Conservation (phyloP, 2,888 invertebrate genomes). For the Sarcophaga subvicina region DNA sequence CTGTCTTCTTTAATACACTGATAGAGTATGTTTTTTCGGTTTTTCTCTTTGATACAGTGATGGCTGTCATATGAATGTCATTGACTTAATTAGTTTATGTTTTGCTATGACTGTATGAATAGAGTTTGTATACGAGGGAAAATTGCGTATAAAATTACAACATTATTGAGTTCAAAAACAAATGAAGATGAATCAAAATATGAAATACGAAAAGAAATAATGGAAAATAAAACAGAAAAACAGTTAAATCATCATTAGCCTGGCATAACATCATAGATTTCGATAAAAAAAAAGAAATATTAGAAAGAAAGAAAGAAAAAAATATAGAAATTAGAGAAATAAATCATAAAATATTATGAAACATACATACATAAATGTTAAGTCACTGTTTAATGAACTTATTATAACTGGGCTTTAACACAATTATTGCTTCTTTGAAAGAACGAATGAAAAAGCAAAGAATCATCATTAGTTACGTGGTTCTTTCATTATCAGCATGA, state of each 20-base stretch:
- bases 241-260: slow-evolving; percentile 19
- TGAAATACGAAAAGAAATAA: neutral
- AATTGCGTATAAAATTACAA: neutral
- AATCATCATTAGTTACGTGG: too few relatives aligned
- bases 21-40: neutral
- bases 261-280: neutral
- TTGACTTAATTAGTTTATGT: slow-evolving; percentile 34
- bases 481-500: too few relatives aligned
- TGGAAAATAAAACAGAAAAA: slow-evolving; percentile 15
- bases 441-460: too few relatives aligned
- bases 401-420: slow-evolving; percentile 2
- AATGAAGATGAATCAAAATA: neutral
- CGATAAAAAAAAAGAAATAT: neutral
- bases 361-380: neutral
- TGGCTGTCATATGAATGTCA: slow-evolving; percentile 54
- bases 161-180: neutral
- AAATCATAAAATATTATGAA: slow-evolving; percentile 18
- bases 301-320: neutral
- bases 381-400: slow-evolving; percentile 19
- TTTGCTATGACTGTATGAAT: neutral
- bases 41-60: slow-evolving; percentile 7
- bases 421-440: neutral
- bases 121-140: neutral
- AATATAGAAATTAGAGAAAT: neutral
- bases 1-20: too few relatives aligned